Base-by-base conservation (phyloP, 2,797 vertebrate species). In the Sebastiscus albofasciatus region DNA sequence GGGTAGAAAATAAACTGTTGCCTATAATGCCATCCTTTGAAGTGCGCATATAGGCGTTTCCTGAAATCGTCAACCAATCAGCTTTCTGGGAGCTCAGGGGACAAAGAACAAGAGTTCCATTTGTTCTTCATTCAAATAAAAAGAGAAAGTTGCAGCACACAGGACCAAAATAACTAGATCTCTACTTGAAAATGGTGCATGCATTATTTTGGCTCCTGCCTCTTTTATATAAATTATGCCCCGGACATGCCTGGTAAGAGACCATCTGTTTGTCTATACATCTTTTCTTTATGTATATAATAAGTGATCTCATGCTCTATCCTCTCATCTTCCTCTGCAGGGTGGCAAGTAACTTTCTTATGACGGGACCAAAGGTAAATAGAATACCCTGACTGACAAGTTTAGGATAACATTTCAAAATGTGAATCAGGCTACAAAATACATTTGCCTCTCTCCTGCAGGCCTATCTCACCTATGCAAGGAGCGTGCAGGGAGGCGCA, bases 301-400 rank as follows among this genome's bases (percentile, higher is more conserved):
- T 16, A 46, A 16, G 42, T 46, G 42, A 55, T 64, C 16, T 67
- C 16, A 49, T 31, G 27, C 1, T 56, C 24, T 20, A 46, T 65
- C 5, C 11, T 69, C 16, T 42, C 26, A 4, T 77, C 6, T 90
- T 82, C 76, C 89, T 90, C 46, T 91, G 26, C 85, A 99, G 98
- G 98, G 95, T 97, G 67, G 97, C 97, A 77, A 98, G 97, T 88
- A 99, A 99, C 93, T 96, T 99, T 85, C 96, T 99, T 42, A 97
- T 99, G 97, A 98, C 97, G 22, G 98, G 98, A 91, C 96, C 98
- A 24, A 99, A 99, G 97, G 98, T 99, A 97, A 95, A 79, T 33
- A 61, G 8, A 59, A 20, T 3, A 29, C 3, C 7, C 3, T n/a
- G 11, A 26, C 3, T n/a, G 11, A 22, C 5, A 66, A 4, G 14